Percentiles rank a stretch among this genome's conserved stretches.
Conservation (phyloP, 2,888 invertebrate species). For the Listrodromus nycthemerus region DNA sequence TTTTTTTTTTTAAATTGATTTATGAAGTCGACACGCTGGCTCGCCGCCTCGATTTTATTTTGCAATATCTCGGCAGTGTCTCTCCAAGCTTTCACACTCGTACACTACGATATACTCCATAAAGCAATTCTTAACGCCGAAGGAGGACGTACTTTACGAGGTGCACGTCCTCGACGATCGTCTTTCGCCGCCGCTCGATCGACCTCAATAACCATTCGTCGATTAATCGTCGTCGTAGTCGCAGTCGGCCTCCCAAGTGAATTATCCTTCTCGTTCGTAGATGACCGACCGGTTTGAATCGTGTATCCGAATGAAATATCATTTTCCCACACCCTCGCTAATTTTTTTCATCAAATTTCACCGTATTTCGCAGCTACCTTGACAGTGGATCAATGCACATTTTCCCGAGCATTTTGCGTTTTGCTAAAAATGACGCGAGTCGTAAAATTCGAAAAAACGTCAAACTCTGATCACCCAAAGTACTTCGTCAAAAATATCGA, state of each 20-base stretch:
- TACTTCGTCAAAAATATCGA: too few relatives aligned
- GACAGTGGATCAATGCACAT: too few relatives aligned
- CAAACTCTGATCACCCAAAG: too few relatives aligned
- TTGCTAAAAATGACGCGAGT: too few relatives aligned
- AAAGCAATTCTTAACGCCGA: slow-evolving; percentile 35
- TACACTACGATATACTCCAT: slow-evolving; percentile 15
- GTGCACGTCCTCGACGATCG: slow-evolving; percentile 57
- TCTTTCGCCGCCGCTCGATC: slow-evolving; percentile 63
- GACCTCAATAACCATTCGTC: slow-evolving; percentile 74
- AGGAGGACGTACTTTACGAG: slow-evolving; percentile 69
- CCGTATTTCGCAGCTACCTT: too few relatives aligned
- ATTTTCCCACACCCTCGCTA: background rate
- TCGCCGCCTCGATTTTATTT: slow-evolving; percentile 16
- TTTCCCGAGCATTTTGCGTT: too few relatives aligned
- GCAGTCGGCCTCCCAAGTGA: slow-evolving; percentile 70
- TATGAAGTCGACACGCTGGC: slow-evolving; percentile 15
- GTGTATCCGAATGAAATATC: slow-evolving; percentile 1
- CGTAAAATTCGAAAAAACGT: too few relatives aligned
- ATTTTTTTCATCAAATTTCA: background rate
- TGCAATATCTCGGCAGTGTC: slow-evolving; percentile 15
- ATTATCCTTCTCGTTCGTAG: slow-evolving; percentile 26
- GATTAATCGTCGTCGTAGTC: slow-evolving; percentile 66
- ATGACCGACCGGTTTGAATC: slow-evolving; percentile 4
- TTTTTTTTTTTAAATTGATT: slow-evolving; percentile 29
- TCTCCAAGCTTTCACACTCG: slow-evolving; percentile 22